Evolutionary conservation across 1,140 invertebrate species (phyloP).

Genomic region (Hydropsyche tenuis): DNA sequence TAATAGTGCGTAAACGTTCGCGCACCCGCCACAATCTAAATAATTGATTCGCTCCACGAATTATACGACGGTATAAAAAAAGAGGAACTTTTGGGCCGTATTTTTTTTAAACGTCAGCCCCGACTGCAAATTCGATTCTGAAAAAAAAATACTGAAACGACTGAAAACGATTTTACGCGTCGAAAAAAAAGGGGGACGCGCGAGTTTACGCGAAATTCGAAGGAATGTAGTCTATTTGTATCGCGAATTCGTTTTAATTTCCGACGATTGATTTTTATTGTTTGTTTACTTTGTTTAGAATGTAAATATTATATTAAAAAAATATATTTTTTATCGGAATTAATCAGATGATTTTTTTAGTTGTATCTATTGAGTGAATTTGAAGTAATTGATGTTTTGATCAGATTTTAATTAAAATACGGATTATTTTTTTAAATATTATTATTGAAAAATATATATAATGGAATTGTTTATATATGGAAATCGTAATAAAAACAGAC

Average conservation of each 20-base stretch:
- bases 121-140: not conserved
- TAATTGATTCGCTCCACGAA: constrained; percentile 14
- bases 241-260: constrained; percentile 33
- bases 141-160: constrained; percentile 2
- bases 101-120: not conserved
- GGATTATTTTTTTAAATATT: no score
- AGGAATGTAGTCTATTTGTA: constrained; percentile 16
- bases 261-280: constrained; percentile 36
- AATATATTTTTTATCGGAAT: no score
- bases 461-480: no score
- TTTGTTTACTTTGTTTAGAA: constrained; percentile 32
- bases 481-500: not conserved
- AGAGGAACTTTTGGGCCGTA: not conserved
- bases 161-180: not conserved
- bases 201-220: constrained; percentile 9
- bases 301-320: no score
- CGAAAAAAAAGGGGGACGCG: not conserved
- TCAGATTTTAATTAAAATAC: no score
- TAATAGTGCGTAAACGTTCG: constrained; percentile 17
- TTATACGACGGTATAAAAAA: not conserved
- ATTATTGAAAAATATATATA: no score
- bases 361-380: no score
- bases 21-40: constrained; percentile 11
- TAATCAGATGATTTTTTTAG: no score
- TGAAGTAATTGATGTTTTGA: no score